phyloP scores from a whole-genome alignment of 2,888 invertebrate genomes.

The Tineola bisselliella region DNA sequence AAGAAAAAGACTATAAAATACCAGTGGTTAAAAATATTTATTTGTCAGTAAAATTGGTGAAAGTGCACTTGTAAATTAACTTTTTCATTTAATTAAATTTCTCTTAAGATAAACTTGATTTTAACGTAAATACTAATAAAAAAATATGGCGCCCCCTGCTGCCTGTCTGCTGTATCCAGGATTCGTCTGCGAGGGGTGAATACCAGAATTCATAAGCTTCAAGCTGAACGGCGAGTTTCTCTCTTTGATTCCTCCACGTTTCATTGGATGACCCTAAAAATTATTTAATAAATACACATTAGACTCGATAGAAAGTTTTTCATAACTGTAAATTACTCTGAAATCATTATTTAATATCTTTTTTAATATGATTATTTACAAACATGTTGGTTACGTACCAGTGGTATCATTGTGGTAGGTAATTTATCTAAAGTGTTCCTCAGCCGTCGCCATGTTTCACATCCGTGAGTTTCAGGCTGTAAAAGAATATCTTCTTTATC shows the following conservation, averaged over 20 bases:
- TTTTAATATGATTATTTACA: background rate
- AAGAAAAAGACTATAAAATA: no score
- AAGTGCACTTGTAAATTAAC: no score
- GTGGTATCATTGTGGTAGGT: constrained; percentile 50
- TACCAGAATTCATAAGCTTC: constrained; percentile 83
- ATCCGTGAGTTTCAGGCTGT: constrained; percentile 74
- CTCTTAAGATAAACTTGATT: background rate
- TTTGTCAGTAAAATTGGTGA: no score
- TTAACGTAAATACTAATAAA: constrained; percentile 54
- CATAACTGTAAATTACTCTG: no score
- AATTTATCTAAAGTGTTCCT: constrained; percentile 68
- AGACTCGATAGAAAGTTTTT: no score
- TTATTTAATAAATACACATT: no score
- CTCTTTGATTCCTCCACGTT: constrained; percentile 70
- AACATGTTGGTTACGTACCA: constrained; percentile 26
- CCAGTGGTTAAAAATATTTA: no score
- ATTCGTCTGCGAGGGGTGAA: constrained; percentile 82
- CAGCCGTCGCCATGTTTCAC: constrained; percentile 73
- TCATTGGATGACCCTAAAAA: constrained; percentile 67
- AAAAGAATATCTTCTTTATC: constrained; percentile 71
- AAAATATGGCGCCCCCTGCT: constrained; percentile 77
- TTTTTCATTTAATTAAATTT: no score
- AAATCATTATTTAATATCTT: background rate
- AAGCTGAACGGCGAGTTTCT: constrained; percentile 76
- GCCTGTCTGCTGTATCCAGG: constrained; percentile 83